These are phyloP conservation scores for Bungarus multicinctus DNA, from an alignment of 2,113 vertebrate species.

Conservation along the genomic window DNA sequence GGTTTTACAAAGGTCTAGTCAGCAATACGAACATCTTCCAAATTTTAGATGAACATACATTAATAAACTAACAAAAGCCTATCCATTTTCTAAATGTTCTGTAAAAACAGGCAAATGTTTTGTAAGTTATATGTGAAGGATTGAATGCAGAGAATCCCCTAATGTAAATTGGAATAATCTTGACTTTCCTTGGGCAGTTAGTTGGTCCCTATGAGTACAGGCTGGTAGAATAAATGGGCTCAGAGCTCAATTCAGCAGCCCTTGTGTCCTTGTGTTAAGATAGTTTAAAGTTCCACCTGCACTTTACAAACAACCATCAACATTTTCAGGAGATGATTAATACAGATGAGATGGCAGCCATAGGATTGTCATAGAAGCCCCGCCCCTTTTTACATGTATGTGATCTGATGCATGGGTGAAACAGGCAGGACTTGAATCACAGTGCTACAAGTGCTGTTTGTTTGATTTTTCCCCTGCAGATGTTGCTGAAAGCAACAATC, in stretches of 20 bases:
- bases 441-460: neutral
- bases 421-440: neutral
- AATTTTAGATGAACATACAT: neutral
- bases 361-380: neutral
- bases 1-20: neutral
- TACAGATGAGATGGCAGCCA: neutral
- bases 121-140: neutral
- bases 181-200: neutral
- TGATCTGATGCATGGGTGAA: neutral
- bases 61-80: neutral
- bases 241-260: neutral
- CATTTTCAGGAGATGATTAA: neutral
- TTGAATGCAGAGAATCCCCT: neutral
- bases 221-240: neutral
- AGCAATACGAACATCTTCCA: neutral
- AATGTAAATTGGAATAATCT: neutral
- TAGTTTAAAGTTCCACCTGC: neutral
- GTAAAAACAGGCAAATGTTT: neutral
- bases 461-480: neutral
- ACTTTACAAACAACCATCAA: neutral
- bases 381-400: neutral
- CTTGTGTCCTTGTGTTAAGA: neutral
- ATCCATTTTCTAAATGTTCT: neutral
- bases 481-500: neutral
- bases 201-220: neutral